Percentiles rank a stretch among this genome's conserved stretches.
These are phyloP conservation scores for Mionectes olivaceus DNA, from an alignment of 2,797 vertebrate genomes.

Conservation along the genomic window DNA sequence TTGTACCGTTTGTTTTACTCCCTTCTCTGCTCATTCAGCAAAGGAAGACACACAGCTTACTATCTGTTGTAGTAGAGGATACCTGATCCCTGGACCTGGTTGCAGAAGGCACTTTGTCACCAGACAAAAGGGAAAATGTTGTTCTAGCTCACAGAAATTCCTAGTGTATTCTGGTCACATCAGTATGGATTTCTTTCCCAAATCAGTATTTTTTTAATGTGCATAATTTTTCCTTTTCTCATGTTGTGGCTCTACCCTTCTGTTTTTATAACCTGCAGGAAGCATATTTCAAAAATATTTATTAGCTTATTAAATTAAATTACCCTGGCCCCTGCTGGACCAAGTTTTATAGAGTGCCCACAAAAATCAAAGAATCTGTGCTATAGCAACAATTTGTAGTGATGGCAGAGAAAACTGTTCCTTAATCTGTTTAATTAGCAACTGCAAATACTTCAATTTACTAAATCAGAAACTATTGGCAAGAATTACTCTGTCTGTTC, in stretches of 20 bases:
- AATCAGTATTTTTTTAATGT: slow-evolving; percentile 29
- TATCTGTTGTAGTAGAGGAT: not conserved
- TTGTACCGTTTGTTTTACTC: not conserved
- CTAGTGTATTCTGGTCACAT: not conserved
- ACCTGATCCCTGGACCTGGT: not conserved
- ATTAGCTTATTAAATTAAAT: slow-evolving; percentile 73
- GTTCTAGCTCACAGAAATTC: slow-evolving; percentile 3
- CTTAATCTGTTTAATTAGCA: slow-evolving; percentile 55
- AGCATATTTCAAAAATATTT: slow-evolving; percentile 70
- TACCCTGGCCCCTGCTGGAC: slow-evolving; percentile 46
- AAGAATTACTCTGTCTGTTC: not conserved
- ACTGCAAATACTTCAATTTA: slow-evolving; percentile 22
- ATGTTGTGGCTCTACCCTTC: slow-evolving; percentile 29
- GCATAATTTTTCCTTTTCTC: slow-evolving; percentile 35
- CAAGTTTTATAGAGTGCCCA: slow-evolving; percentile 43
- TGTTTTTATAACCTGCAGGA: slow-evolving; percentile 64
- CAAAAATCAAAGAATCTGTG: slow-evolving; percentile 41
- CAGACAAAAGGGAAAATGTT: not conserved
- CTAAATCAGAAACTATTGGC: slow-evolving; percentile 4
- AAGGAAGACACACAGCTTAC: not conserved
- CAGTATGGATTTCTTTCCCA: slow-evolving; percentile 23
- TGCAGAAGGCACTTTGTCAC: not conserved
- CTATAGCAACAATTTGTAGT: slow-evolving; percentile 25
- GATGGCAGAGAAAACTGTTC: slow-evolving; percentile 11
- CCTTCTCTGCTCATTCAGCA: not conserved